Base-by-base conservation (phyloP, 2,113 vertebrate genomes). In the Macquaria australasica region DNA sequence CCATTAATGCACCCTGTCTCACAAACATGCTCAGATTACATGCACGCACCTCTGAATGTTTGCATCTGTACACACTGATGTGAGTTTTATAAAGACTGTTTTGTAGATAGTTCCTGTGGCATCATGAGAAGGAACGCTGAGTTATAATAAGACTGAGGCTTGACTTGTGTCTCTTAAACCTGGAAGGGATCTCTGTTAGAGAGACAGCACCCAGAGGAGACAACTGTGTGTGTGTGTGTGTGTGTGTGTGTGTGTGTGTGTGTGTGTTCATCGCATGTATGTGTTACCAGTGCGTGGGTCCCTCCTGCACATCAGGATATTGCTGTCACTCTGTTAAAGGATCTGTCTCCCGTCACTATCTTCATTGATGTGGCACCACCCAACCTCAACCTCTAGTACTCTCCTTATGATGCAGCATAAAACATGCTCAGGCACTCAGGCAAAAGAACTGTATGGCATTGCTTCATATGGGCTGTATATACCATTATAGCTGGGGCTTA, bases 171-270 rank as follows among this genome's bases (percentile, higher is more conserved):
- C 79, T 89, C 62, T 79, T 66, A 79, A 88, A 73, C 66, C 88
- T 91, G 70, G 63, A 79, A 89, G 84, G 76, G 62, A 86, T 90
- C 77, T 91, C 56, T 87, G 84, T 88, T 79, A 50, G 66, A 88
- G 76, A 93, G 77, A 89, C 82, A 41, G 28, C 45, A 80, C 77
- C 82, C 86, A 78, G 84, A 88, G 88, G 76, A 91, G 83, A 85
- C 80, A 82, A 74, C 73, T 63, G 34, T 62, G 28, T 60, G 74
- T 80, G 62, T 83, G 28, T 73, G 71, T 77, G 71, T 73, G 37
- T 89, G 37, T 77, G 25, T 67, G 34, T 45, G 23, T 37, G n/a
- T 81, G 28, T 79, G 68, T 48, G 71, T 77, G 71, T 73, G 37
- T 89, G 37, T 77, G 25, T 67, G 34, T 45, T 62, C 43, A 45